phyloP scores from a whole-genome alignment of 2,113 vertebrate genomes.

The Baryphthengus martii region DNA sequence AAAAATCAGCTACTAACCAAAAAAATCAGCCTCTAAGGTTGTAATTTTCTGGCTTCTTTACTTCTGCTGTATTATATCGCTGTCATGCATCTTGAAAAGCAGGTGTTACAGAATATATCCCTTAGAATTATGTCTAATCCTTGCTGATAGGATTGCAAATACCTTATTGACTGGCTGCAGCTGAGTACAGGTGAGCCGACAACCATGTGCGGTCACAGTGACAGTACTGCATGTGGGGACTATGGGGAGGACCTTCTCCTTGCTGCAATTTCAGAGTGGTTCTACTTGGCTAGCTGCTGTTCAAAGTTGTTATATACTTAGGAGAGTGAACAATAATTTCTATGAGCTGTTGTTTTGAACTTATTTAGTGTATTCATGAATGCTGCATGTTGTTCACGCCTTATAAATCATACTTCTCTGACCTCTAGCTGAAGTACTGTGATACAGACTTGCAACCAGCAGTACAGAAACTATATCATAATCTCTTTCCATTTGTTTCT shows the following conservation, averaged over 20 bases:
- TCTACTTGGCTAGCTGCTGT: not conserved
- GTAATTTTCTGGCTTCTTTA: not conserved
- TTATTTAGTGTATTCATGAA: not conserved
- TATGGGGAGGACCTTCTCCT: not conserved
- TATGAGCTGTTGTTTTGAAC: not conserved
- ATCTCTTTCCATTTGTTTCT: not conserved
- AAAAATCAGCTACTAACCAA: not conserved
- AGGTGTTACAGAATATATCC: not conserved
- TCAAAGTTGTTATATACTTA: not conserved
- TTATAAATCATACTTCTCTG: not conserved
- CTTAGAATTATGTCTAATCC: not conserved
- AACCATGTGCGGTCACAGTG: not conserved
- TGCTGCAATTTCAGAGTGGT: not conserved
- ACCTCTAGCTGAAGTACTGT: not conserved
- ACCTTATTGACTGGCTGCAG: not conserved
- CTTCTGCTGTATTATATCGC: not conserved
- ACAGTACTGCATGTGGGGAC: not conserved
- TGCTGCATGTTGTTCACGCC: not conserved
- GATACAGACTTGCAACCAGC: not conserved
- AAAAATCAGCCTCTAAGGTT: not conserved
- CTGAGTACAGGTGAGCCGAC: not conserved
- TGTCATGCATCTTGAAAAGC: not conserved
- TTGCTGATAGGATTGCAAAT: not conserved
- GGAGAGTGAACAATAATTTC: not conserved
- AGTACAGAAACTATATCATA: not conserved